Conservation (phyloP, 2,113 vertebrate species). For the Orycteropus afer region DNA sequence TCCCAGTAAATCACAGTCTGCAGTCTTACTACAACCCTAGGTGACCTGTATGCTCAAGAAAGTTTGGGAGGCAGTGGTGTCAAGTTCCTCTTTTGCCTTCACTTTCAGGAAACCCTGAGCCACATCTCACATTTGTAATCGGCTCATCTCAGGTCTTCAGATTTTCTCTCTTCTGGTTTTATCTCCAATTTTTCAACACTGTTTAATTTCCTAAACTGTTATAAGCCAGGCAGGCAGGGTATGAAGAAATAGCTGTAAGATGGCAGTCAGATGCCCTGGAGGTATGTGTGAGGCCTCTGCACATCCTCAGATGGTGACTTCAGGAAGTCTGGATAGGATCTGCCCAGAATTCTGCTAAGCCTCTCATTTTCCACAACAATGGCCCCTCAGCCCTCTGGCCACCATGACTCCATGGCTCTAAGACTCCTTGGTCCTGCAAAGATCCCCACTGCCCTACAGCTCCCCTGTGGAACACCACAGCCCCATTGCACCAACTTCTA, state of each 20-base stretch:
- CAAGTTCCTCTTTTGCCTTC: neutral
- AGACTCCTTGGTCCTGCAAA: neutral
- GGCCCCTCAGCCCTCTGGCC: neutral
- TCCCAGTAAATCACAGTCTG: rapidly evolving
- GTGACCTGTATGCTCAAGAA: rapidly evolving
- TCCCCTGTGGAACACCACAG: neutral
- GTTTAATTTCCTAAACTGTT: neutral
- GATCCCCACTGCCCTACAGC: neutral
- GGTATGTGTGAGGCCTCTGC: rapidly evolving
- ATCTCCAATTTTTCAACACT: constrained; percentile 35
- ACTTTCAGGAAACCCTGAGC: neutral
- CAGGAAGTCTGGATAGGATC: neutral
- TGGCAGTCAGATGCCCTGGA: neutral
- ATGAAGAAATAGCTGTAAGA: rapidly evolving
- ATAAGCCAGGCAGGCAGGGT: neutral
- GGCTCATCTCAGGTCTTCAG: neutral
- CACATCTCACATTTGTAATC: neutral
- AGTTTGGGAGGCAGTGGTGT: rapidly evolving
- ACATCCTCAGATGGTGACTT: rapidly evolving
- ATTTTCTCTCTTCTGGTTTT: constrained; percentile 25
- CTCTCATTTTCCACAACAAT: neutral
- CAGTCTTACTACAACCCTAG: rapidly evolving
- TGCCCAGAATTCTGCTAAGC: rapidly evolving
- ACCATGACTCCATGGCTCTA: no score
- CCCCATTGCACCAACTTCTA: rapidly evolving